Percentiles rank a stretch among this genome's conserved stretches.
Evolutionary conservation across 2,888 invertebrate species (phyloP).

Genomic region (Pegoplata infirma): DNA sequence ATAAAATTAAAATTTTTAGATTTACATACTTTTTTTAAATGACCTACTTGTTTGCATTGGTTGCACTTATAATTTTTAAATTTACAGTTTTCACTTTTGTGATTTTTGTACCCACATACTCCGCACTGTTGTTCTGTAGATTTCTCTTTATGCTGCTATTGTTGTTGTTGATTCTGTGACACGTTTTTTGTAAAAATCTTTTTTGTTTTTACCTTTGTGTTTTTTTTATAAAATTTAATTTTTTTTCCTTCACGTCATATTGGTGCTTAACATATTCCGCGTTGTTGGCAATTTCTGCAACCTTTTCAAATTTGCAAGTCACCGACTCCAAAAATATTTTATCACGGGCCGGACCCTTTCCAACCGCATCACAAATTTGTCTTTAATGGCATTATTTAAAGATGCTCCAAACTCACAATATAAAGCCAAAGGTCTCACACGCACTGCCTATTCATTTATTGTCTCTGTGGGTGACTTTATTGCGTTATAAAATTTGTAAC

Average conservation of each 20-base stretch:
- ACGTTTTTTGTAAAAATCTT: no score
- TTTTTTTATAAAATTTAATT: background rate
- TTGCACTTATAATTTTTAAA: conserved; percentile 57
- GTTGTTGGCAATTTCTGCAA: conserved; percentile 39
- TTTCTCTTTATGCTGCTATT: background rate
- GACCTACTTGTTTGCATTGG: conserved; percentile 50
- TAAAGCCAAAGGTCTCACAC: conserved; percentile 39
- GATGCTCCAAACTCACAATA: conserved; percentile 26
- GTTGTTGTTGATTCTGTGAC: background rate
- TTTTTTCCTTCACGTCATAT: conserved; percentile 25
- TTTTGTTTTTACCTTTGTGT: background rate
- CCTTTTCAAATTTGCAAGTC: conserved; percentile 23
- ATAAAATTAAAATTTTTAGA: conserved; percentile 32
- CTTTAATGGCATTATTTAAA: conserved; percentile 23
- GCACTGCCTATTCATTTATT: conserved; percentile 51
- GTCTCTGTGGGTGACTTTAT: conserved; percentile 28
- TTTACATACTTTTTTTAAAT: conserved; percentile 58
- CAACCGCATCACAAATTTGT: conserved; percentile 51
- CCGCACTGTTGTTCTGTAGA: conserved; percentile 31
- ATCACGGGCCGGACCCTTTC: conserved; percentile 61
- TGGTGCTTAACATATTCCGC: conserved; percentile 39
- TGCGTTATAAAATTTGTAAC: conserved; percentile 52
- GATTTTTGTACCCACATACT: conserved; percentile 50
- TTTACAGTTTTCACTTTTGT: conserved; percentile 45
- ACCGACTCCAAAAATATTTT: conserved; percentile 55